Evolutionary conservation across 1,140 invertebrate genomes (phyloP).

Genomic region (Sipha flava): DNA sequence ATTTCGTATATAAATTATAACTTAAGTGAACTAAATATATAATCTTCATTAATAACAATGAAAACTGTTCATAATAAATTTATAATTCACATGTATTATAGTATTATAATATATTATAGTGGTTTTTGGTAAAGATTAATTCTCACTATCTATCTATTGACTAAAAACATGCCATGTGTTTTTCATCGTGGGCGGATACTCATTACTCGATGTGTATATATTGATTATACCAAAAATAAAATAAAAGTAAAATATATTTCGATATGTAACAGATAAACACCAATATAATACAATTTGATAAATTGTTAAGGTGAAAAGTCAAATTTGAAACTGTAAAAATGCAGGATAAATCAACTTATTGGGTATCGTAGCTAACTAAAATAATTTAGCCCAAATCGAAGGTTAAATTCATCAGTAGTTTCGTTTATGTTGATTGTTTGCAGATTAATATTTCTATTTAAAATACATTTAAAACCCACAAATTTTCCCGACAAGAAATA

Average conservation of each 20-base stretch:
- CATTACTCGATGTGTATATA: neutral
- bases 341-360: neutral
- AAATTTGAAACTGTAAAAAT: conserved; percentile 2
- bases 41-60: too few species aligned
- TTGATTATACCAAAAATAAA: neutral
- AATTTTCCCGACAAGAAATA: neutral
- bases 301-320: conserved; percentile 6
- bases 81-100: too few species aligned
- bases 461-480: neutral
- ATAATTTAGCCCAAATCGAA: neutral
- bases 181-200: conserved; percentile 9
- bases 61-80: too few species aligned
- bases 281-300: neutral
- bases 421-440: neutral
- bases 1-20: too few species aligned
- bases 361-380: neutral
- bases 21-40: too few species aligned
- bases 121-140: too few species aligned
- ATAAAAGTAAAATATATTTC: neutral
- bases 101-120: too few species aligned
- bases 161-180: neutral
- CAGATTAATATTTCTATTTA: too few species aligned
- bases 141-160: neutral
- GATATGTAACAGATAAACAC: too few species aligned
- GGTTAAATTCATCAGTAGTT: neutral